Base-by-base conservation (phyloP, 2,888 invertebrate genomes). In the Coleophora flavipennella region DNA sequence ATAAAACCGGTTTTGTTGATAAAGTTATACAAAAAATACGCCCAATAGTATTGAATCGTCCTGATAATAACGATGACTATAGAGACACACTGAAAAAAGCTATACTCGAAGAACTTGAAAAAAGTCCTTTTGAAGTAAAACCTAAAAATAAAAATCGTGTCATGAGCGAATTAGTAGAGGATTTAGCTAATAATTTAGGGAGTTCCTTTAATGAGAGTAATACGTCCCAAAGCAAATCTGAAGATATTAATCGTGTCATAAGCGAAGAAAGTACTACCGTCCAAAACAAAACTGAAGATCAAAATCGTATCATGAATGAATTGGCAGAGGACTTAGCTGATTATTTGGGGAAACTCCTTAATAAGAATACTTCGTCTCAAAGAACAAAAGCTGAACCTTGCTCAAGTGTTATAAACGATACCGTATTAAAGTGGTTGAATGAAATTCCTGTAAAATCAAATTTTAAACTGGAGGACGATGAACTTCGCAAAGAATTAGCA, bases 11-110 rank as follows among this genome's bases (percentile, higher is more conserved):
- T 2, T 12, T 55, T 6, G 42, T 41, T 12, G 42, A 52, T 26
- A 40, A 47, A 20, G 31, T 66, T 11, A 41, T 48, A 8, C 42
- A 49, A 3, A 51, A 40, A 20, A 36, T 66, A 3, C 55, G 51
- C 34, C 36, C 48, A 31, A 10, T 51, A 37, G 42, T 39, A n/a
- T 12, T 39, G 3, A 43, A 46, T 20, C 47, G 48, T 25, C 49
- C 51, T 0, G 7, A 41, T 20, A 39, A 49, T 42, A 46, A 53
- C 27, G 33, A 39, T 26, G 41, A 44, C 42, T 49, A 49, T 39
- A 44, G 32, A 39, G 36, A 51, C 10, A 36, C 40, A n/a, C 41
- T 66, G 26, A 53, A 50, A 40, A 33, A 42, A 9, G 53, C 55
- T 42, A 48, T 60, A 8, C 35, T 43, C 11, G 40, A 54, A 35